Base-by-base conservation (phyloP, 2,113 vertebrate species). In the Alligator sinensis region DNA sequence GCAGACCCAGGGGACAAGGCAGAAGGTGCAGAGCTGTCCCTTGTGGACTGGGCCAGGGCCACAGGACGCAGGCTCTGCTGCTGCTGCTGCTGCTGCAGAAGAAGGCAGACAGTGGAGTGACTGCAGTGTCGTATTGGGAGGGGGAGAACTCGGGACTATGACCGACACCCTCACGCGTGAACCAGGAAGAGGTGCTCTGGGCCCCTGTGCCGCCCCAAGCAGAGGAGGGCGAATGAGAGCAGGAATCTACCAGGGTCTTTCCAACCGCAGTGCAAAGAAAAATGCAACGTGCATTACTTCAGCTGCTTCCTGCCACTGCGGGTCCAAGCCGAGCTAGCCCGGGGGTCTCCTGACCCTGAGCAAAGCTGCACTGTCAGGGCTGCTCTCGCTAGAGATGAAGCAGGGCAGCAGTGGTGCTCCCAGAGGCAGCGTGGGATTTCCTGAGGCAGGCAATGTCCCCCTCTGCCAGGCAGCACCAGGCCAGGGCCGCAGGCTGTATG, bases 331-430 rank as follows among this genome's bases (percentile, higher is more conserved):
- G 47, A 47, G 47, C 7, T 47, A 47, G 47, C 47, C 47, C 47
- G 47, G 47, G 7, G 47, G 7, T 47, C 47, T 47, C 47, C 47
- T 47, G 47, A 47, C 47, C 47, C 47, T 47, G 47, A 47, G 47
- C 47, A 47, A 8, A 38, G 38, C 38, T 38, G 38, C 38, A 8
- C 38, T 38, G 38, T 38, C 38, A 38, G 47, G 47, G 47, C 47
- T 47, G 47, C 47, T 47, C 47, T 47, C 9, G 47, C 59, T 87
- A 1, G 1, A 80, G 74, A 18, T 0, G 3, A 66, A 9, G 28
- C 0, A 0, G 72, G 63, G 64, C 64, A 3, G 0, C 86, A 54
- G 80, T 1, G 0, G 24, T 19, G 1, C 0, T 1, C 30, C 54
- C 1, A 1, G 58, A 89, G 70, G 38, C 70, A 80, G 70, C 30